These are phyloP conservation scores for Erynnis tages DNA, from an alignment of 2,888 invertebrate species.

Conservation along the genomic window DNA sequence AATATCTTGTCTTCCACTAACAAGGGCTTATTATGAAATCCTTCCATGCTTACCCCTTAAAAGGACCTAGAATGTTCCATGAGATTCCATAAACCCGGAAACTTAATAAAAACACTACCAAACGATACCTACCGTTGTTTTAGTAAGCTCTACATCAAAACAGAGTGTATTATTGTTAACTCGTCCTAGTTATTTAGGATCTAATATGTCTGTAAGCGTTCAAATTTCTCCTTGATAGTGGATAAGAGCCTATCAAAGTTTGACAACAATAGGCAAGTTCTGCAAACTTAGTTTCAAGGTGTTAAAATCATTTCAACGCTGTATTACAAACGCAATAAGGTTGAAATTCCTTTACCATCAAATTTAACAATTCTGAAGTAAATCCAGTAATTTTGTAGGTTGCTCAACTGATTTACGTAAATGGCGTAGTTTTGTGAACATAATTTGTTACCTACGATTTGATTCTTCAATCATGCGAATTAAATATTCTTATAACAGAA, in stretches of 20 bases:
- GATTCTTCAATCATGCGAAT: too few species aligned
- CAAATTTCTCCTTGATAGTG: slow-evolving; percentile 5
- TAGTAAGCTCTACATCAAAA: not conserved
- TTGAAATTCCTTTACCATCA: not conserved
- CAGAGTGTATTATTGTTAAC: not conserved
- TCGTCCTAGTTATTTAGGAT: slow-evolving; percentile 5
- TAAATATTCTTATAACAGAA: too few species aligned
- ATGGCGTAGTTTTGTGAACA: not conserved
- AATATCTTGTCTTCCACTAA: too few species aligned
- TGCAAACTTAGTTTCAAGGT: not conserved
- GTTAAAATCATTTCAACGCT: not conserved
- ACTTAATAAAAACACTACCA: too few species aligned
- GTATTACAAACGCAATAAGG: not conserved
- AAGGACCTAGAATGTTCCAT: too few species aligned
- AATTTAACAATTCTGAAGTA: not conserved
- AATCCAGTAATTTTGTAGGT: not conserved
- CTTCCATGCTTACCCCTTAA: too few species aligned
- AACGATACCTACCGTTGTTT: not conserved
- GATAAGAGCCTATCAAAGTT: slow-evolving; percentile 15
- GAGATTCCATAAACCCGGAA: too few species aligned
- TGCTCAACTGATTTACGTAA: slow-evolving; percentile 1
- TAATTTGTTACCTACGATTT: not conserved
- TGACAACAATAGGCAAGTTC: slow-evolving; percentile 6
- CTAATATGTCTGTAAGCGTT: slow-evolving; percentile 3
- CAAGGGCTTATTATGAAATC: too few species aligned